Conservation (phyloP, 2,888 invertebrate species). For the Parnassius smintheus region DNA sequence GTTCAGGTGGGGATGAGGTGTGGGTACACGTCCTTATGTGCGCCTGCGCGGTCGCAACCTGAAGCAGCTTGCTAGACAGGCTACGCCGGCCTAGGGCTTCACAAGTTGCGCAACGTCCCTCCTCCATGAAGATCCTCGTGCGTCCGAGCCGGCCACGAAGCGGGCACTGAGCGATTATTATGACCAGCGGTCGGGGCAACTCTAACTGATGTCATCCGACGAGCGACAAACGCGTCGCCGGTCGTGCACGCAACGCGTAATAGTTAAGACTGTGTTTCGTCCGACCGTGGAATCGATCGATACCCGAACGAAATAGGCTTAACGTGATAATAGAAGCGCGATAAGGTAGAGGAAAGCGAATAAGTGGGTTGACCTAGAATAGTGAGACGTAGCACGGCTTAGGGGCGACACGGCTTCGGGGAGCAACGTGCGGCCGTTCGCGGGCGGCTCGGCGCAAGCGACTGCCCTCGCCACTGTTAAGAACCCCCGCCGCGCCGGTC, state of each 20-base stretch:
- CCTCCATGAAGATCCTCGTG: constrained; percentile 76
- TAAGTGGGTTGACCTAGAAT: constrained; percentile 74
- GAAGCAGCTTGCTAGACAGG: constrained; percentile 69
- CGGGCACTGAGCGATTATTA: constrained; percentile 76
- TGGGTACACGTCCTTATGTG: constrained; percentile 71
- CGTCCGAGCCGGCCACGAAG: constrained; percentile 71
- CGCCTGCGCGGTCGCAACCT: constrained; percentile 77
- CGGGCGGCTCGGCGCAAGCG: constrained; percentile 68
- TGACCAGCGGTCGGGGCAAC: constrained; percentile 73
- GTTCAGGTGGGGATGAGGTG: constrained; percentile 55
- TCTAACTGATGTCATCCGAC: constrained; percentile 80
- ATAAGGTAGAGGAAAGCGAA: constrained; percentile 75
- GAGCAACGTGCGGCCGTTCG: constrained; percentile 56
- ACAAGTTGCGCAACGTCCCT: constrained; percentile 72
- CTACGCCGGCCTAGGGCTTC: constrained; percentile 73
- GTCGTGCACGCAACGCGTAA: constrained; percentile 62
- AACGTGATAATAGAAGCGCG: constrained; percentile 76
- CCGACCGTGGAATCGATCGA: constrained; percentile 64
- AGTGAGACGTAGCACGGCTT: constrained; percentile 66
- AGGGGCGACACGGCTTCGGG: constrained; percentile 62
- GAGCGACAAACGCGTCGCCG: constrained; percentile 67
- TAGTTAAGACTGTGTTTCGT: constrained; percentile 62
- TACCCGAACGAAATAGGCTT: constrained; percentile 72
- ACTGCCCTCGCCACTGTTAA: constrained; percentile 68
- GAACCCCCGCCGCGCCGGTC: constrained; percentile 60